phyloP scores from a whole-genome alignment of 2,888 invertebrate genomes.

The Liodrosophila aerea region DNA sequence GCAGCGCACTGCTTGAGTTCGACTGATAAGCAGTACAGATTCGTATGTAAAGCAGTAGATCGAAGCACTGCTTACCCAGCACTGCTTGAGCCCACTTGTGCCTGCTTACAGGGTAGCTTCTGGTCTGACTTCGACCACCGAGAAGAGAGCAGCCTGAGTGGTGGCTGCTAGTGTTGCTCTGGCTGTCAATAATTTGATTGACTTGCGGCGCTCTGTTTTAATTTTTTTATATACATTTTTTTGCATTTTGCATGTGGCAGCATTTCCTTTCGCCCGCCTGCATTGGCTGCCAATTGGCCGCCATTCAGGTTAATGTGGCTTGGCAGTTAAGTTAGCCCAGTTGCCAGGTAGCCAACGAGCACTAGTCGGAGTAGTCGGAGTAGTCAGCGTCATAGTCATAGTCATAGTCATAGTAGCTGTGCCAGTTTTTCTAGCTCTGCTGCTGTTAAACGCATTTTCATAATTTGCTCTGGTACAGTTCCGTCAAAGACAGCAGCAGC shows the following conservation, averaged over 20 bases:
- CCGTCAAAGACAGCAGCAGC: conserved; percentile 49
- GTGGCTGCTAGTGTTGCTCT: conserved; percentile 19
- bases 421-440: conserved; percentile 57
- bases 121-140: too few species aligned
- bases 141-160: conserved; percentile 5
- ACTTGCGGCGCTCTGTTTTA: conserved; percentile 61
- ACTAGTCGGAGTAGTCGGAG: conserved; percentile 15
- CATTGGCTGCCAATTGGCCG: conserved; percentile 38
- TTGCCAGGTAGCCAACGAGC: conserved; percentile 41
- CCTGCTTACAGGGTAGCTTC: too few species aligned
- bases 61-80: too few species aligned
- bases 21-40: too few species aligned
- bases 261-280: conserved; percentile 56
- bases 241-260: conserved; percentile 53
- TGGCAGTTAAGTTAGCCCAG: conserved; percentile 37
- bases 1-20: too few species aligned
- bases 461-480: conserved; percentile 64
- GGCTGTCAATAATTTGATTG: conserved; percentile 74
- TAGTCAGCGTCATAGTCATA: conserved; percentile 1
- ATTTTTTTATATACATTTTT: too few species aligned
- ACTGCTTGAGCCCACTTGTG: too few species aligned
- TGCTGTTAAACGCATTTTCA: conserved; percentile 67
- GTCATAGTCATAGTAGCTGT: conserved; percentile 36
- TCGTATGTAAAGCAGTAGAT: too few species aligned
- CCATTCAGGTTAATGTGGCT: conserved; percentile 72